Percentiles rank a stretch among this genome's conserved stretches.
phyloP scores from a whole-genome alignment of 2,888 invertebrate species.

The Spodoptera picta region DNA sequence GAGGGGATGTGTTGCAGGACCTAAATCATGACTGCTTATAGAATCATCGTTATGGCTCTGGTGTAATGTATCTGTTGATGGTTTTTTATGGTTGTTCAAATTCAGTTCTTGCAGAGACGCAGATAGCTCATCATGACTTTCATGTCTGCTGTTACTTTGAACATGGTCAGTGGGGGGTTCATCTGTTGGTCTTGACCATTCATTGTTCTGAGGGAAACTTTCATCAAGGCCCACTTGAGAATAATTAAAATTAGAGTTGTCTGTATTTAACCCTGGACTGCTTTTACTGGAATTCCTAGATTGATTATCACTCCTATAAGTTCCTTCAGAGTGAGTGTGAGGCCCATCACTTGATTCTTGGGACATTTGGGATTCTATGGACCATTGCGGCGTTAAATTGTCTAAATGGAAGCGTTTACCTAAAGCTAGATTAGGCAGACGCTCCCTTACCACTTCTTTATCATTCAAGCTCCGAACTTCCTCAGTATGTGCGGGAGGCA shows the following conservation, averaged over 20 bases:
- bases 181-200: slow-evolving; percentile 73
- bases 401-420: slow-evolving; percentile 81
- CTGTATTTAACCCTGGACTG: slow-evolving; percentile 80
- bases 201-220: slow-evolving; percentile 68
- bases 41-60: slow-evolving; percentile 44
- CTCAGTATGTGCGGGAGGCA: slow-evolving; percentile 60
- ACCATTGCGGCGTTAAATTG: slow-evolving; percentile 90
- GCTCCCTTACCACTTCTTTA: slow-evolving; percentile 77
- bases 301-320: slow-evolving; percentile 88
- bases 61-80: slow-evolving; percentile 56
- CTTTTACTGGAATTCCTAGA: slow-evolving; percentile 87
- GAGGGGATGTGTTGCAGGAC: slow-evolving; percentile 49
- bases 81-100: slow-evolving; percentile 72
- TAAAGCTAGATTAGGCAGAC: slow-evolving; percentile 80
- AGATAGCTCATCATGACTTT: slow-evolving; percentile 75
- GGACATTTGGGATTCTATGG: slow-evolving; percentile 90
- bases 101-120: slow-evolving; percentile 78
- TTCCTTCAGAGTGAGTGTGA: slow-evolving; percentile 89
- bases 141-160: slow-evolving; percentile 63
- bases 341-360: slow-evolving; percentile 90
- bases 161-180: slow-evolving; percentile 64
- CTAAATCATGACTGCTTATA: slow-evolving; percentile 52
- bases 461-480: slow-evolving; percentile 79
- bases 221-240: slow-evolving; percentile 73
- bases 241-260: slow-evolving; percentile 80